Conservation (phyloP, 2,113 vertebrate species). For the Bubo bubo region DNA sequence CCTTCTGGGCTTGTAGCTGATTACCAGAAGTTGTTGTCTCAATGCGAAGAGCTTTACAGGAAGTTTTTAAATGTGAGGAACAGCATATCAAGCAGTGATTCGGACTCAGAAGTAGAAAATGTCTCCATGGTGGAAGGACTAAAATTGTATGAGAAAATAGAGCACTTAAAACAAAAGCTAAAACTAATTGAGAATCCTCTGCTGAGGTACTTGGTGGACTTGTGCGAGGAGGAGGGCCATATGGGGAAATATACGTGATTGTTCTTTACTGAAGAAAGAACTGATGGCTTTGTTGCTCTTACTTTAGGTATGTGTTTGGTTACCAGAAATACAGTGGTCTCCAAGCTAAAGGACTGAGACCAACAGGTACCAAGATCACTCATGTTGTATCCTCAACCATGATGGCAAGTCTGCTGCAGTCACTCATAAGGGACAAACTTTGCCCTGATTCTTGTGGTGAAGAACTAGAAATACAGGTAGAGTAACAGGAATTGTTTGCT, state of each 20-base stretch:
- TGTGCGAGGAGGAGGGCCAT: background rate
- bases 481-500: background rate
- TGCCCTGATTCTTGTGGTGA: constrained; percentile 74
- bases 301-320: constrained; percentile 88
- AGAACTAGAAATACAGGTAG: constrained; percentile 87
- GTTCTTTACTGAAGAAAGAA: background rate
- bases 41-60: constrained; percentile 82
- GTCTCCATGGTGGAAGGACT: constrained; percentile 93
- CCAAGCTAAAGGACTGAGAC: constrained; percentile 84
- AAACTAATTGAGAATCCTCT: constrained; percentile 94
- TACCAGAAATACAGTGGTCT: constrained; percentile 85
- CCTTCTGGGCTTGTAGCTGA: constrained; percentile 87
- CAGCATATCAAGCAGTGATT: constrained; percentile 77
- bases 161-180: constrained; percentile 88
- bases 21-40: constrained; percentile 81
- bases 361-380: constrained; percentile 73
- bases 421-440: constrained; percentile 84
- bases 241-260: background rate
- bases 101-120: constrained; percentile 84
- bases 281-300: background rate
- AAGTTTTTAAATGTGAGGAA: constrained; percentile 85
- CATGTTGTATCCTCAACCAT: constrained; percentile 85
- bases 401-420: constrained; percentile 76
- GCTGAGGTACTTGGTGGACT: constrained; percentile 75
- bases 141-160: constrained; percentile 87